Conservation (phyloP, 2,113 vertebrate species). For the Phocoena phocoena region DNA sequence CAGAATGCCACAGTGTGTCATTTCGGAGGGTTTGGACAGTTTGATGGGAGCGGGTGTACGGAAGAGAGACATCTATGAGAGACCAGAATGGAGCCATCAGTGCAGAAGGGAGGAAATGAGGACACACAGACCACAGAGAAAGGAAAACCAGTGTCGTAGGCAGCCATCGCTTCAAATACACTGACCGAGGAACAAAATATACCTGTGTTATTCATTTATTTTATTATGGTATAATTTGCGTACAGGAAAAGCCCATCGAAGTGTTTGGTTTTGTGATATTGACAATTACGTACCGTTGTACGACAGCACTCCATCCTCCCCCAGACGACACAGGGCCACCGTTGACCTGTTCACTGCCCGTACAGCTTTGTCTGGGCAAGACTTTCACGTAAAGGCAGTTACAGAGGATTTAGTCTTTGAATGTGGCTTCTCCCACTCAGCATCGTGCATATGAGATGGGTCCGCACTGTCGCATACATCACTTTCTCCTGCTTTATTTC, state of each 20-base stretch:
- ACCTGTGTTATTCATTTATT: neutral
- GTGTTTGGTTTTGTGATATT: accelerated
- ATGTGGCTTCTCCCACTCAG: too few species aligned
- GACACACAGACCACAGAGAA: neutral
- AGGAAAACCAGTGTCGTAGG: neutral
- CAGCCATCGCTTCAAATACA: neutral
- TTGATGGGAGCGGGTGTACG: neutral
- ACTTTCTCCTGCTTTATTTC: neutral
- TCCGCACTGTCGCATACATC: accelerated
- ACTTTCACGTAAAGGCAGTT: accelerated
- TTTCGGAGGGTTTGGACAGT: too few species aligned
- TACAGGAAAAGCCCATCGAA: neutral
- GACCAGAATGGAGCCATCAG: too few species aligned
- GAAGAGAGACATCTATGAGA: too few species aligned
- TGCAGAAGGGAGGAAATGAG: neutral
- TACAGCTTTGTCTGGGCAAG: neutral
- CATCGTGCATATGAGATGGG: accelerated
- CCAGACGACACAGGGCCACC: accelerated
- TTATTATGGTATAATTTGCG: neutral
- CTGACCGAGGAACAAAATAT: accelerated
- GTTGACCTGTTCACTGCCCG: accelerated
- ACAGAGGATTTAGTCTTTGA: neutral
- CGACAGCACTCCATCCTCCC: accelerated
- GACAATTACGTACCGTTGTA: accelerated
- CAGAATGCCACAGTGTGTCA: accelerated